Evolutionary conservation across 2,113 vertebrate genomes (phyloP).

Genomic region (Sinosuthora webbiana): DNA sequence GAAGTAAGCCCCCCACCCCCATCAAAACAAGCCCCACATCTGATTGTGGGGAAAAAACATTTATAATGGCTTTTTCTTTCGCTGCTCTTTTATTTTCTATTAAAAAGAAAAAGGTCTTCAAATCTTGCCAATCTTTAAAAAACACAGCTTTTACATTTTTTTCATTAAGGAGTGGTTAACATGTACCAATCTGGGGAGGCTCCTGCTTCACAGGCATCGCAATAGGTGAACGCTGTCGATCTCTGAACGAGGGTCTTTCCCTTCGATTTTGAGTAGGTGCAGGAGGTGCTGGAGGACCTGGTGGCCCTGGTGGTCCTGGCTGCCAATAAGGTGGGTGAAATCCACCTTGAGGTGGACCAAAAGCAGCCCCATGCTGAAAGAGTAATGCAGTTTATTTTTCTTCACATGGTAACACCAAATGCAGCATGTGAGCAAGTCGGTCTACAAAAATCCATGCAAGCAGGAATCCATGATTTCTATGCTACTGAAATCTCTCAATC

Average conservation of each 20-base stretch:
- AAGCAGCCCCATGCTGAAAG: conserved; percentile 94
- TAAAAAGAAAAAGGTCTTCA: not conserved
- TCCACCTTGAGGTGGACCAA: conserved; percentile 85
- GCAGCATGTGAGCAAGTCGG: conserved; percentile 61
- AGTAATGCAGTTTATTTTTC: conserved; percentile 82
- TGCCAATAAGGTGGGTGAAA: conserved; percentile 96
- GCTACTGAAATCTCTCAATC: conserved; percentile 25
- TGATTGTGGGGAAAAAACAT: not conserved
- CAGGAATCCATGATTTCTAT: conserved; percentile 64
- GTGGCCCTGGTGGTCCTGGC: conserved; percentile 87
- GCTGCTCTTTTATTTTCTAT: not conserved
- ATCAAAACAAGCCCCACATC: not conserved
- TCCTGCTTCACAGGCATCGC: conserved; percentile 92
- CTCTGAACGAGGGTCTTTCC: conserved; percentile 91
- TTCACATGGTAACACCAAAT: conserved; percentile 68
- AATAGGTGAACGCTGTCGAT: conserved; percentile 91
- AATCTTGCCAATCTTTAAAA: not conserved
- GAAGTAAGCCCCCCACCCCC: not conserved
- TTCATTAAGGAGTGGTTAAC: conserved; percentile 57
- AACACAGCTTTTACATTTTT: not conserved
- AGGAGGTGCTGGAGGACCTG: conserved; percentile 79
- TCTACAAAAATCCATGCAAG: conserved; percentile 77
- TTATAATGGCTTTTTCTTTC: not conserved
- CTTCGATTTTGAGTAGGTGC: conserved; percentile 93
- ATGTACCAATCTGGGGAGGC: conserved; percentile 88